Percentiles rank a stretch among this genome's conserved stretches.
Conservation (phyloP, 2,113 vertebrate genomes). For the Phasianus colchicus region DNA sequence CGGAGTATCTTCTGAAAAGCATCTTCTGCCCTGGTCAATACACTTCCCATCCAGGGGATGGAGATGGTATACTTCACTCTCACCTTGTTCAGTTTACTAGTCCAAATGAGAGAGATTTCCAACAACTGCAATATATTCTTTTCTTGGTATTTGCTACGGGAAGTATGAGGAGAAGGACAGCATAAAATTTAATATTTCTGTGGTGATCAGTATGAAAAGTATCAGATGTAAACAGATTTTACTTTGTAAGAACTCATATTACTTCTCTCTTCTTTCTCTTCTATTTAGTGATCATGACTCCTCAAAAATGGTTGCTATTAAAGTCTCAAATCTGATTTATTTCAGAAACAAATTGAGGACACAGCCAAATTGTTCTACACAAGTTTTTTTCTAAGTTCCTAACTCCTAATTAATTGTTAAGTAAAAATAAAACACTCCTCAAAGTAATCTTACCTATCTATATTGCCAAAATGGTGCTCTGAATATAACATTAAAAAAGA, state of each 20-base stretch:
- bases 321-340: not conserved
- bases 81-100: not conserved
- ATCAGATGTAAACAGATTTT: not conserved
- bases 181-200: accelerated
- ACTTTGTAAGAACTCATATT: not conserved
- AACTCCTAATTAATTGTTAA: not conserved
- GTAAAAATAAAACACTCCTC: not conserved
- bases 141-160: not conserved
- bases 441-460: not conserved
- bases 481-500: not conserved
- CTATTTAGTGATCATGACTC: not conserved
- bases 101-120: not conserved
- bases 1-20: not conserved
- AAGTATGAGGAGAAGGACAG: not conserved
- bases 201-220: not conserved
- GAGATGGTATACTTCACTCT: not conserved
- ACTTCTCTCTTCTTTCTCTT: not conserved
- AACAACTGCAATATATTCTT: not conserved
- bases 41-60: not conserved
- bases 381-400: not conserved
- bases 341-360: not conserved
- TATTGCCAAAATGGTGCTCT: not conserved
- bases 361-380: not conserved
- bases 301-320: not conserved
- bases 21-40: not conserved